Percentiles rank a stretch among this genome's conserved stretches.
These are phyloP conservation scores for Eucriotettix oculatus DNA, from an alignment of 2,888 invertebrate species.

Conservation along the genomic window DNA sequence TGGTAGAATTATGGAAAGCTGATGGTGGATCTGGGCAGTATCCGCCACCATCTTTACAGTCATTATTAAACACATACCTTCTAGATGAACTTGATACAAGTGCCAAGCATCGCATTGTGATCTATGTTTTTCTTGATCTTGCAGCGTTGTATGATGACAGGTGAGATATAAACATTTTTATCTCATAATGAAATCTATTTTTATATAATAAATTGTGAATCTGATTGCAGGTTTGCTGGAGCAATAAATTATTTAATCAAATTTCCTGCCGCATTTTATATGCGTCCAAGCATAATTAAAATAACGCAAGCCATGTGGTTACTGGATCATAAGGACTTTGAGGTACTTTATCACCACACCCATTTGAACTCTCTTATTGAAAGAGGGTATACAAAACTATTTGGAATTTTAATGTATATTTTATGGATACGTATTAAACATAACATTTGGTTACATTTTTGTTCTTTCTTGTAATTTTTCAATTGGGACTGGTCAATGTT, in stretches of 20 bases:
- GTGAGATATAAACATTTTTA: not conserved
- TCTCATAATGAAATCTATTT: not conserved
- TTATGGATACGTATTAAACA: no score
- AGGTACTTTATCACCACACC: conserved; percentile 29
- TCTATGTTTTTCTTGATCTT: conserved; percentile 70
- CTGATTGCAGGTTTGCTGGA: conserved; percentile 11
- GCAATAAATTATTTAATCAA: conserved; percentile 43
- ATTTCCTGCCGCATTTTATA: conserved; percentile 63
- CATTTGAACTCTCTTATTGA: no score
- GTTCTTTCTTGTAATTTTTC: no score
- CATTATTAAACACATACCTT: conserved; percentile 57
- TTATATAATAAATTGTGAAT: not conserved
- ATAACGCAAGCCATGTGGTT: conserved; percentile 79
- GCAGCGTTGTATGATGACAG: conserved; percentile 41
- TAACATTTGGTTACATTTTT: no score
- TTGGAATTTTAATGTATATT: no score
- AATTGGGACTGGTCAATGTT: no score
- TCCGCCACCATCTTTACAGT: conserved; percentile 70
- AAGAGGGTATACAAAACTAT: no score
- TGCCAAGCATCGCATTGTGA: conserved; percentile 60
- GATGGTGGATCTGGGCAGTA: conserved; percentile 48
- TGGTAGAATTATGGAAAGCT: conserved; percentile 41
- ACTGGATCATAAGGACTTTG: conserved; percentile 70
- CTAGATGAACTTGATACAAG: conserved; percentile 45
- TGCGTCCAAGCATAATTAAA: conserved; percentile 57